Evolutionary conservation across 2,888 invertebrate genomes (phyloP).

Genomic region (Spodoptera exigua): DNA sequence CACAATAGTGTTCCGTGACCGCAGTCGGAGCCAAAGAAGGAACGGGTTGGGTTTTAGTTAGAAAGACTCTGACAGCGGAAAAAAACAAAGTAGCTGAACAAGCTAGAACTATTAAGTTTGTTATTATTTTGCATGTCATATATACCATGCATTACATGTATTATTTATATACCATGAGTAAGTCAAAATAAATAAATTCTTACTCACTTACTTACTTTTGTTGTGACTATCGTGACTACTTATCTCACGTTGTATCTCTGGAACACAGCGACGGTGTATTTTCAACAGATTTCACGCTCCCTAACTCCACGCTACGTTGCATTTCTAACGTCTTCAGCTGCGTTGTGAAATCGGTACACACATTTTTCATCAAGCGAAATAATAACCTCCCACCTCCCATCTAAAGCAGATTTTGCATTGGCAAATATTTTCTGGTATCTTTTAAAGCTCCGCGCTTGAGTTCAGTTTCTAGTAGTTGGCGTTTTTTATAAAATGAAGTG

Average conservation of each 20-base stretch:
- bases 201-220: neutral
- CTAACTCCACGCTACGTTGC: conserved; percentile 31
- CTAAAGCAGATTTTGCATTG: conserved; percentile 30
- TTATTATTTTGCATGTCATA: too few species aligned
- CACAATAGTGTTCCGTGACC: too few species aligned
- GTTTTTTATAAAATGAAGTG: conserved; percentile 36
- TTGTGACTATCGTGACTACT: neutral
- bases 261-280: conserved; percentile 27
- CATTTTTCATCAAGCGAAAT: conserved; percentile 16
- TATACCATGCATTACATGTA: too few species aligned
- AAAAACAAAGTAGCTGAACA: too few species aligned
- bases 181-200: too few species aligned
- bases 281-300: conserved; percentile 40
- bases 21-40: too few species aligned
- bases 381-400: neutral
- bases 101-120: too few species aligned
- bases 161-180: too few species aligned
- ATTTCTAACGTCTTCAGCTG: conserved; percentile 39
- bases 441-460: conserved; percentile 31
- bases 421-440: conserved; percentile 27
- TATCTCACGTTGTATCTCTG: conserved; percentile 18
- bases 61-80: too few species aligned
- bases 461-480: conserved; percentile 31
- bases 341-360: conserved; percentile 24
- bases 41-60: too few species aligned